Evolutionary conservation across 53 echinoderm and acorn worm genomes (phyloP).

Genomic region (Holothuria scabra): DNA sequence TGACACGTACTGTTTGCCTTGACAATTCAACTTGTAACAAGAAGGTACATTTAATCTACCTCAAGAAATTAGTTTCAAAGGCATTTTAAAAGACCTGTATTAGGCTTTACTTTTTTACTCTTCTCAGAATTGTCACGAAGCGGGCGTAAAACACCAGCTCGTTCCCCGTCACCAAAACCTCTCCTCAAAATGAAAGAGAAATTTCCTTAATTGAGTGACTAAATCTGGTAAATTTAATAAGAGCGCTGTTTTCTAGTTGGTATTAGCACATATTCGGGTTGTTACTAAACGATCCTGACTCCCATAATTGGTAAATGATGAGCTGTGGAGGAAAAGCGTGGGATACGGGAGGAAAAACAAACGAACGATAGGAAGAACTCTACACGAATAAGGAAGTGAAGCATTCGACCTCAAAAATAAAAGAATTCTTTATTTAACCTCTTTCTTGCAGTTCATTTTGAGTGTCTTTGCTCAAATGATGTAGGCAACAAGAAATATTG

Average conservation of each 20-base stretch:
- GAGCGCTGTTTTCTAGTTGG: conserved; percentile 33
- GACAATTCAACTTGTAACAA: conserved; percentile 29
- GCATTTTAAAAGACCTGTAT: conserved; percentile 22
- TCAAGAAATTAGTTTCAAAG: conserved; percentile 39
- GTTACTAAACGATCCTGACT: conserved; percentile 33
- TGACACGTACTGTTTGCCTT: conserved; percentile 33
- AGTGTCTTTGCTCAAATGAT: no score
- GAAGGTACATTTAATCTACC: conserved; percentile 30
- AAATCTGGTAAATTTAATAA: conserved; percentile 45
- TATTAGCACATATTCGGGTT: conserved; percentile 47
- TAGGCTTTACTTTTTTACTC: neutral
- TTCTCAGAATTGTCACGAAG: conserved; percentile 33
- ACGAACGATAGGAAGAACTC: neutral
- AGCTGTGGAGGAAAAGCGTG: neutral
- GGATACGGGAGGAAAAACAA: neutral
- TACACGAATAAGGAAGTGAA: neutral
- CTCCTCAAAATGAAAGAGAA: conserved; percentile 31
- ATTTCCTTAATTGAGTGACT: conserved; percentile 42
- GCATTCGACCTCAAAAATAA: no score
- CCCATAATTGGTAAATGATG: conserved; percentile 42
- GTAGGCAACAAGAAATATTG: no score
- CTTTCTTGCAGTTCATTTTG: no score
- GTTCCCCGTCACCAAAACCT: conserved; percentile 7
- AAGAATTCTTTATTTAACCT: no score
- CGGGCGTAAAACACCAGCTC: neutral